A percentile compares a stretch with the other conserved stretches of the same genome.
These are phyloP conservation scores for Subacronicta megacephala DNA, from an alignment of 2,888 invertebrate genomes.

Conservation along the genomic window DNA sequence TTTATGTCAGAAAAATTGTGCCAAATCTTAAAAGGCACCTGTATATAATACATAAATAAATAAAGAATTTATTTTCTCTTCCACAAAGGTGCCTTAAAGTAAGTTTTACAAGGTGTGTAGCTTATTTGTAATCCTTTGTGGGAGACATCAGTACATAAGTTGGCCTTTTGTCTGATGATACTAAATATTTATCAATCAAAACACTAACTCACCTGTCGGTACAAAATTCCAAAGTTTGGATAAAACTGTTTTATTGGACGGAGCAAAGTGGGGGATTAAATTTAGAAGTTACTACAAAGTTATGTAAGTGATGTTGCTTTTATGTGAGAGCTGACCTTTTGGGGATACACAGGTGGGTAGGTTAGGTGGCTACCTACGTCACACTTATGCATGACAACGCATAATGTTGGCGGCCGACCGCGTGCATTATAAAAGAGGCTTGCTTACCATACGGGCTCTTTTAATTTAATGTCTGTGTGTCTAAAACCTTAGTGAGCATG, in stretches of 20 bases:
- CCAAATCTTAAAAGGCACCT: too few species aligned
- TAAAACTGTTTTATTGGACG: slow-evolving; percentile 37
- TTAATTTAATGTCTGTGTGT: slow-evolving; percentile 68
- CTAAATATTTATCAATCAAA: slow-evolving; percentile 30
- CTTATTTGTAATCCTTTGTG: too few species aligned
- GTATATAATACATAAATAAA: too few species aligned
- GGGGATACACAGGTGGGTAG: slow-evolving; percentile 51
- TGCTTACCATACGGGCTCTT: slow-evolving; percentile 65
- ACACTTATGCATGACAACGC: slow-evolving; percentile 75
- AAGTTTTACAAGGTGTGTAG: too few species aligned
- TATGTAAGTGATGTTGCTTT: slow-evolving; percentile 56
- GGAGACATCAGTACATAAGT: slow-evolving; percentile 41
- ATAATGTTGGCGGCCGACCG: slow-evolving; percentile 63
- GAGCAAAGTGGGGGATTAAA: slow-evolving; percentile 38
- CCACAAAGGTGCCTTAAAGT: too few species aligned
- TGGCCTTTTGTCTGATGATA: slow-evolving; percentile 23
- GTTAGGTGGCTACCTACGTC: slow-evolving; percentile 46
- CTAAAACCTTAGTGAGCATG: slow-evolving; percentile 60
- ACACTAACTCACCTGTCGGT: slow-evolving; percentile 7
- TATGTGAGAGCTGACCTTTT: slow-evolving; percentile 72
- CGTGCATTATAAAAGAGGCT: slow-evolving; percentile 77
- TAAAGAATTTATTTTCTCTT: too few species aligned
- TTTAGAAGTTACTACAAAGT: slow-evolving; percentile 49
- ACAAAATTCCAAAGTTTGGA: slow-evolving; percentile 15
- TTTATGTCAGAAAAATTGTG: not conserved